Base-by-base conservation (phyloP, 2,888 invertebrate species). In the Mongoloraphidia duomilia region DNA sequence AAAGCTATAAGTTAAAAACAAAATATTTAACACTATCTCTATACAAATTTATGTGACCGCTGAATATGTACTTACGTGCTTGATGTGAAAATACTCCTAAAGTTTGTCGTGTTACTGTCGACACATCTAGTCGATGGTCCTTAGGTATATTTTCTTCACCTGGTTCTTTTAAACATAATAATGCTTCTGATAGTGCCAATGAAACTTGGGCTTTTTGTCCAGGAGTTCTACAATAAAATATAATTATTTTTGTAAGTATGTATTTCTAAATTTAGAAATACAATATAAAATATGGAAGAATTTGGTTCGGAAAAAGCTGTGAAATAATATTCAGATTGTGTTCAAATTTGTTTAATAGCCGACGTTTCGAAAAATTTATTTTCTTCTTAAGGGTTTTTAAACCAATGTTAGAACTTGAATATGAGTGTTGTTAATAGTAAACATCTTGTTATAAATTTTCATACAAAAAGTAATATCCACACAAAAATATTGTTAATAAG, bases 41-140 rank as follows among this genome's bases (percentile, higher is more conserved):
- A 38, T 46, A 37, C 11, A 45, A 41, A 43, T 41, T 5, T 47
- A 41, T n/a, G 14, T 34, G 49, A 51, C n/a, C n/a, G 14, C 8
- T 14, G 33, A n/a, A 9, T 2, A 10, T 39, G 6, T 52, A 75
- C 79, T 74, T 71, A 85, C 85, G 84, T 46, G 76, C 76, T 56
- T 79, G 75, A 69, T 92, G 90, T 26, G 93, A 91, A 67, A 94
- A 93, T 11, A 95, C 92, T 43, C 91, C 93, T 52, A 96, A 72
- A 14, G 89, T 90, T 70, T 95, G 95, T 58, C 86, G 81, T 0
- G 88, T 88, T 2, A 94, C 90, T 54, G 86, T 88, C 0, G 92
- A 89, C 41, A 95, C 87, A 63, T 92, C 88, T 54, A 96, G 77
- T 56, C 88, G 80, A 66, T 95, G 94, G 61, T 94, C 90, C 61